These are phyloP conservation scores for Paratrypauchen microcephalus DNA, from an alignment of 2,797 vertebrate genomes.

Conservation along the genomic window DNA sequence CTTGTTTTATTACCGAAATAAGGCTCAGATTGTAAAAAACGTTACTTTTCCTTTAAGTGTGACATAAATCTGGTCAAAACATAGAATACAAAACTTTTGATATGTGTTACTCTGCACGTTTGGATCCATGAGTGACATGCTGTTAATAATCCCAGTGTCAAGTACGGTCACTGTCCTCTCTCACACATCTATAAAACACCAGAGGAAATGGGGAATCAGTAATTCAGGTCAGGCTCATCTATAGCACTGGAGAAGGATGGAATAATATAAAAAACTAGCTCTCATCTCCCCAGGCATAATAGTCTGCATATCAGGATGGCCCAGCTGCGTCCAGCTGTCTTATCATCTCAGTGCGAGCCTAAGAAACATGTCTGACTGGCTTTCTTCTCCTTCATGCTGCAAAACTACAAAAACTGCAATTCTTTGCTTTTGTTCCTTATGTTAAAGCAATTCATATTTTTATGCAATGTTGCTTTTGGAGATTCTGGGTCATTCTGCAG, in stretches of 20 bases:
- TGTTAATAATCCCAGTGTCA: conserved; percentile 36
- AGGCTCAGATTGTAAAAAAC: no score
- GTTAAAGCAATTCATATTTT: neutral
- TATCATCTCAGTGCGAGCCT: conserved; percentile 58
- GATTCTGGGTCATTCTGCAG: neutral
- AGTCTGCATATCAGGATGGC: conserved; percentile 69
- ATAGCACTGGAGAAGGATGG: conserved; percentile 42
- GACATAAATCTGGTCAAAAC: neutral
- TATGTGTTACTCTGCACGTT: neutral
- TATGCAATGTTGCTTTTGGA: neutral
- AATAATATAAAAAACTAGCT: conserved; percentile 60
- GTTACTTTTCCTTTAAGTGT: no score
- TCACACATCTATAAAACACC: conserved; percentile 26
- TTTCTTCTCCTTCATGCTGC: conserved; percentile 31
- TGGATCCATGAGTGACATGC: conserved; percentile 5
- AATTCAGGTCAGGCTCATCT: conserved; percentile 53
- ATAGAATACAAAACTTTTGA: neutral
- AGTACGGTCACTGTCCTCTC: conserved; percentile 20
- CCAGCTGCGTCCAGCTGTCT: conserved; percentile 68
- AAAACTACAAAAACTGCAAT: conserved; percentile 55
- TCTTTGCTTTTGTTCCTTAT: conserved; percentile 34
- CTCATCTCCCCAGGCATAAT: conserved; percentile 63
- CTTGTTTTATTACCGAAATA: no score
- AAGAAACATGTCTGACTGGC: conserved; percentile 54
- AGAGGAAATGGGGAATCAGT: conserved; percentile 52